Base-by-base conservation (phyloP, 2,113 vertebrate species). In the Muntiacus reevesi region DNA sequence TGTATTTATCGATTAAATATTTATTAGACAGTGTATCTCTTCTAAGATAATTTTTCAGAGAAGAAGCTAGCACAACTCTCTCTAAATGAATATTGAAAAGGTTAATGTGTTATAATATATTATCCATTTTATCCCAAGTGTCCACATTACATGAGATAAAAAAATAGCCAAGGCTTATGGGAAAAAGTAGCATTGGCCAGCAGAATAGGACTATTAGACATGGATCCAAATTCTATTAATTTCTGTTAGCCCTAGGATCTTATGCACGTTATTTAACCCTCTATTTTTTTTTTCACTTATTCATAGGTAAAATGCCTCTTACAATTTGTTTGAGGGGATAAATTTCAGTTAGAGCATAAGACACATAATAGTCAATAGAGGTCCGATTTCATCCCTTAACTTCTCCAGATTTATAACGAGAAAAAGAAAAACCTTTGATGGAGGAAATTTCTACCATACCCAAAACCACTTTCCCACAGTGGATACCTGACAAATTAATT, bases 271-370 rank as follows among this genome's bases (percentile, higher is more conserved):
- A 81, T 27, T 52, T n/a, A 83, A 71, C 14, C 52, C 36, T 78
- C 36, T n/a, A 27, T 8, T 81, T 93, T 88, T 28, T 97, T 97
- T 87, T 47, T 74, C 19, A 62, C 36, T 67, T 87, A 87, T 64
- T 81, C 55, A 50, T 11, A 87, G 64, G 57, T n/a, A 91, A 96
- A 89, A 91, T 28, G 5, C 21, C 50, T 57, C 40, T 91, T 36
- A 50, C 3, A 33, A 43, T 82, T 83, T 85, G 21, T 67, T 6
- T 54, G 28, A 83, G 36, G 30, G 47, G 28, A 86, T 91, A 74
- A 88, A 91, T 78, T 78, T 91, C 89, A 93, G 6, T 50, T n/a
- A 47, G 3, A 64, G 10, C 17, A 21, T 54, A 30, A 64, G 30
- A 47, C 8, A n/a, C 28, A 30, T 10, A 74, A 47, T n/a, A 64